Conservation (phyloP, 2,888 invertebrate genomes). For the Hypena proboscidalis region DNA sequence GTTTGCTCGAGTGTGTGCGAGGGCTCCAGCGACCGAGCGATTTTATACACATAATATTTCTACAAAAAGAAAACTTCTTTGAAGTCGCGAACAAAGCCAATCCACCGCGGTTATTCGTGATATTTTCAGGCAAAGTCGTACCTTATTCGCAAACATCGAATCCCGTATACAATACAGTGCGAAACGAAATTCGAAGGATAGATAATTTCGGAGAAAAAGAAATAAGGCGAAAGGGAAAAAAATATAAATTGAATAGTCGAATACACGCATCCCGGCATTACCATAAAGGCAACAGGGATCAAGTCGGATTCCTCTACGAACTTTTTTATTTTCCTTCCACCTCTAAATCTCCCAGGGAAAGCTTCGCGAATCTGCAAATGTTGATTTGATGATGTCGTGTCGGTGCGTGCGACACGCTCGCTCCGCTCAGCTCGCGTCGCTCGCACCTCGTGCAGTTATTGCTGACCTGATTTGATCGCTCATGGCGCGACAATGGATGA, state of each 20-base stretch:
- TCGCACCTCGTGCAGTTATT: slow-evolving; percentile 37
- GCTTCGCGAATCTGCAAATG: slow-evolving; percentile 86
- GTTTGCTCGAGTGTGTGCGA: slow-evolving; percentile 45
- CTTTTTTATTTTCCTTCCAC: slow-evolving; percentile 86
- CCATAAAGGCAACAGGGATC: slow-evolving; percentile 85
- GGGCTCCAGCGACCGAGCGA: slow-evolving; percentile 52
- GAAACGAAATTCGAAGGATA: slow-evolving; percentile 85
- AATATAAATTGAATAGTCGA: slow-evolving; percentile 85
- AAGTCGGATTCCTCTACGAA: slow-evolving; percentile 84
- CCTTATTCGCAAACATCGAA: slow-evolving; percentile 84
- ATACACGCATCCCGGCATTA: slow-evolving; percentile 85
- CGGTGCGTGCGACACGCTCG: slow-evolving; percentile 39
- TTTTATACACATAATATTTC: slow-evolving; percentile 78
- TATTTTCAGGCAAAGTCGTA: slow-evolving; percentile 79
- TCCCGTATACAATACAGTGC: slow-evolving; percentile 83
- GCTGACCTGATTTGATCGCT: slow-evolving; percentile 53
- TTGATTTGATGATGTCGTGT: slow-evolving; percentile 83
- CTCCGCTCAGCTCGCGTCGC: slow-evolving; percentile 27
- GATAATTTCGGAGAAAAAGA: slow-evolving; percentile 83
- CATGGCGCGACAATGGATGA: slow-evolving; percentile 37
- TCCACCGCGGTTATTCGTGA: slow-evolving; percentile 82
- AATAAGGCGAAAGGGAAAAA: slow-evolving; percentile 82
- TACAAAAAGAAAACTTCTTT: slow-evolving; percentile 77
- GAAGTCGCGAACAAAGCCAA: slow-evolving; percentile 83
- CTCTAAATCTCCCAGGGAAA: slow-evolving; percentile 84